A percentile compares a stretch with the other conserved stretches of the same genome.
phyloP scores from a whole-genome alignment of 92 coral and sea anemone genomes.

The Meandrina meandrites region DNA sequence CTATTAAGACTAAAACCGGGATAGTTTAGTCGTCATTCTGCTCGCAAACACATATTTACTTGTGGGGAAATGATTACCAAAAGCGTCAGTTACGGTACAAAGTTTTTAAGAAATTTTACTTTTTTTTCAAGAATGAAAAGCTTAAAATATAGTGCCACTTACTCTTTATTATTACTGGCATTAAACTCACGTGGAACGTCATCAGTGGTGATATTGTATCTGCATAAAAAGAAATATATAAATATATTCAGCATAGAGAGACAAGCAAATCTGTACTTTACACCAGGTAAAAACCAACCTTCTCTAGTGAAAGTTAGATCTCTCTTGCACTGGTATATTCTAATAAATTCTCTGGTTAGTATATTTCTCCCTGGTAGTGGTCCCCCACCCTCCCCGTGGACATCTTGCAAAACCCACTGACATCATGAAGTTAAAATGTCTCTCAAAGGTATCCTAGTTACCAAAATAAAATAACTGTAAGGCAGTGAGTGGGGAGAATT shows the following conservation, averaged over 20 bases:
- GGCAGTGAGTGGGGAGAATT: background rate
- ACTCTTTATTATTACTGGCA: slow-evolving; percentile 26
- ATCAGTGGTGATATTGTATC: slow-evolving; percentile 37
- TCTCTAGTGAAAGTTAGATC: background rate
- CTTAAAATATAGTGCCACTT: background rate
- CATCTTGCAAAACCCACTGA: too few relatives aligned
- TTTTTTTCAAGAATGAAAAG: background rate
- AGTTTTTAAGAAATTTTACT: background rate
- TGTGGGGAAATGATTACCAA: background rate
- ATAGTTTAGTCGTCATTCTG: too few relatives aligned
- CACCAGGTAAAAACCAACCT: background rate
- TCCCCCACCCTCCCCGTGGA: too few relatives aligned
- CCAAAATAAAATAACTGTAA: background rate
- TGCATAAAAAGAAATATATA: slow-evolving; percentile 3
- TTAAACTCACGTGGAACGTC: slow-evolving; percentile 29
- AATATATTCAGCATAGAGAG: background rate
- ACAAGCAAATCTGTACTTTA: too few relatives aligned
- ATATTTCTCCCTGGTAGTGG: too few relatives aligned
- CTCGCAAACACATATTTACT: background rate
- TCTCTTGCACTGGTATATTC: background rate
- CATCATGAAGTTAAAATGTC: too few relatives aligned
- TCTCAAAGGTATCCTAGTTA: too few relatives aligned
- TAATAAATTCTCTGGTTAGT: too few relatives aligned
- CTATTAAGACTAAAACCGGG: too few relatives aligned
- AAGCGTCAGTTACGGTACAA: background rate